Conservation (phyloP, 2,797 vertebrate species). For the Gadopsis marmoratus region DNA sequence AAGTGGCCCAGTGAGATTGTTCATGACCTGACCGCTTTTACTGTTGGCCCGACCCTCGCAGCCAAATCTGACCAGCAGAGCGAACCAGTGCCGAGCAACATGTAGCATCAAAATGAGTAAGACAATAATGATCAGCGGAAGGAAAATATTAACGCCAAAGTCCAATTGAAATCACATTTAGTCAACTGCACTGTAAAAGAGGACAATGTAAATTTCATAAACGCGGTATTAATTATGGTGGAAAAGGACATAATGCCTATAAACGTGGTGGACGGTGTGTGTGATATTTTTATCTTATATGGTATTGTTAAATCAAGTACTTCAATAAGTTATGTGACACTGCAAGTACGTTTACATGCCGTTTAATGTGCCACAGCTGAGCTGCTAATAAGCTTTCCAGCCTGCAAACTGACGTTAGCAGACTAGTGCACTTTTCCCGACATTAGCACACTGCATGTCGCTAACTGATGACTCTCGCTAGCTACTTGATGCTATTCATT, state of each 20-base stretch:
- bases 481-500: slow-evolving; percentile 12
- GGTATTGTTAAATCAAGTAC: no score
- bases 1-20: background rate
- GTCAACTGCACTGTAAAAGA: no score
- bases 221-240: no score
- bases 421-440: no score
- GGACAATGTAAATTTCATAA: no score
- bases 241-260: no score
- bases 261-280: no score
- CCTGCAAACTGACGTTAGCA: no score
- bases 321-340: no score
- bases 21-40: background rate
- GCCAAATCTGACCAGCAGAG: background rate
- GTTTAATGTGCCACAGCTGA: background rate
- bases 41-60: background rate
- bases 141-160: background rate
- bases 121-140: background rate
- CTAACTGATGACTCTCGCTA: background rate
- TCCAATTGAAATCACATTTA: background rate
- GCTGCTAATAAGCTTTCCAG: background rate
- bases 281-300: no score
- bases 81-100: background rate
- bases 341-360: background rate
- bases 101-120: background rate
- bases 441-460: background rate